Conservation (phyloP, 2,797 vertebrate genomes). For the Tapera naevia region DNA sequence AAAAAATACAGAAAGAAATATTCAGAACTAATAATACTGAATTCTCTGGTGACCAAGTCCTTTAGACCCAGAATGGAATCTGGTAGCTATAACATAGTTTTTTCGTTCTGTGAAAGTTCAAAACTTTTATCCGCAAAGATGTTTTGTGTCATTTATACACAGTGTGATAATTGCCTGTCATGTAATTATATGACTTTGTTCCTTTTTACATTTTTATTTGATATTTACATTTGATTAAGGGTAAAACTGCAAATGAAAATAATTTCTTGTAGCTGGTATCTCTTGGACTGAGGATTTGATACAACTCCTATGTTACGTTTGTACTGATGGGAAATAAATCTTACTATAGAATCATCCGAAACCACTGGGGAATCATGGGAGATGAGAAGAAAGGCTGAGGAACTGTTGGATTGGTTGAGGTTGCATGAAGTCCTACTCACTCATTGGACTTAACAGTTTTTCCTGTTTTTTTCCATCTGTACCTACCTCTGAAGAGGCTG, state of each 20-base stretch:
- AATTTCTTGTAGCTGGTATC: not conserved
- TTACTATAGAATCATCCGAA: not conserved
- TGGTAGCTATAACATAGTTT: not conserved
- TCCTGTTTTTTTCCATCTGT: conserved; percentile 27
- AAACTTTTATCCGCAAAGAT: not conserved
- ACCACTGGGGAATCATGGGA: rapidly evolving
- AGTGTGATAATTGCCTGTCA: not conserved
- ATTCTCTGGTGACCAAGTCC: not conserved
- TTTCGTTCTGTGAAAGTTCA: not conserved
- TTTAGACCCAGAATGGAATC: not conserved
- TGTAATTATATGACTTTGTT: not conserved
- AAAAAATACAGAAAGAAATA: not conserved
- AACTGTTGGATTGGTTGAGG: not conserved
- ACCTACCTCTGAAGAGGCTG: not conserved
- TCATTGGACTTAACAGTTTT: not conserved
- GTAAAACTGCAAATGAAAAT: not conserved
- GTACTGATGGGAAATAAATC: not conserved
- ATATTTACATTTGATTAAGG: not conserved
- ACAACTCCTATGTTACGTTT: not conserved
- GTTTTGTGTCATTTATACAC: not conserved
- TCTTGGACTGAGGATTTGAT: not conserved
- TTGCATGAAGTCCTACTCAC: not conserved
- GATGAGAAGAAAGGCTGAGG: not conserved
- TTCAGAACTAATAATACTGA: not conserved
- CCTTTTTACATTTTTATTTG: not conserved